Evolutionary conservation across 2,888 invertebrate genomes (phyloP), one percentile per base, ranked within the genome.

Genomic region (Agrilus cyanescens): DNA sequence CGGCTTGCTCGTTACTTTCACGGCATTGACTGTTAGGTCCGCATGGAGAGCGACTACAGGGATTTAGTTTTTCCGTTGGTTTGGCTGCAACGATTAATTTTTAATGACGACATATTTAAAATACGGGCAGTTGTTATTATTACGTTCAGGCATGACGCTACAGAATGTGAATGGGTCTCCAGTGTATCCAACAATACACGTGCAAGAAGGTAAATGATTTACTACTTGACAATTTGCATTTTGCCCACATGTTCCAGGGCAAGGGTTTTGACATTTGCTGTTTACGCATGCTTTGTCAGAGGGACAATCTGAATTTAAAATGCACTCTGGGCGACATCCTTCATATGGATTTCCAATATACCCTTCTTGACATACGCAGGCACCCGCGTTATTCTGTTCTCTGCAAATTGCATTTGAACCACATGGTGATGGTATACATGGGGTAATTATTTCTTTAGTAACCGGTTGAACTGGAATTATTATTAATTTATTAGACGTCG

Each of bases 331-430:
- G 59, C 78, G 72, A 58, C 84, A 84, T 44, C 76, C 75, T 67
- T 81, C 77, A 57, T 82, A 84, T 32, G 86, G 85, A 60, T 85
- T 82, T 52, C 87, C 86, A 53, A 78, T 74, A 63, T 81, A 81
- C 49, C 80, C 80, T 5, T 77, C 72, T 43, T 77, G 62, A 59
- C 84, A 84, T 51, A 75, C 73, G 58, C 86, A 86, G 35, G 83
- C 77, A 47, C 82, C 84, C 32, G 81, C 82, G 44, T 73, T 76
- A 52, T 79, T 79, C 64, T 79, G 77, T 57, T 81, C 80, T 61
- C 75, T 74, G 61, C 85, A 85, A 51, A 77, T 72, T n/a, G 85
- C 82, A 63, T 85, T 84, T 30, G 72, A 61, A 43, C 73, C 74
- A 57, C 73, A 73, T 20, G 82, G 82, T 12, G 79, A 79, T 13